These are phyloP conservation scores for Patella pellucida DNA, from an alignment of 2,888 invertebrate genomes.

Conservation along the genomic window DNA sequence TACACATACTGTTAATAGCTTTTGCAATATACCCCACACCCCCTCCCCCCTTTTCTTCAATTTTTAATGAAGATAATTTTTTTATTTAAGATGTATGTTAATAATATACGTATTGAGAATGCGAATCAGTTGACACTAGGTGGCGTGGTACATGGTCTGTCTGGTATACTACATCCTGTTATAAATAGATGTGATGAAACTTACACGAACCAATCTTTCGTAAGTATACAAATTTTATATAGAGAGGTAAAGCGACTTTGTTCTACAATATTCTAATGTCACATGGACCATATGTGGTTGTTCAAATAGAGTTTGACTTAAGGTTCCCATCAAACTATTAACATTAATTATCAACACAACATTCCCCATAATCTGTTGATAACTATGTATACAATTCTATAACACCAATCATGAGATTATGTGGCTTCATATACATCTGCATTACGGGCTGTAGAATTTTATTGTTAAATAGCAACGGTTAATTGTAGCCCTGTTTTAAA, in stretches of 20 bases:
- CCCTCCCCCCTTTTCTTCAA: not conserved
- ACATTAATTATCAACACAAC: no score
- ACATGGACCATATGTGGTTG: not conserved
- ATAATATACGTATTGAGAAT: slow-evolving; percentile 41
- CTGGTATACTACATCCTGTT: slow-evolving; percentile 47
- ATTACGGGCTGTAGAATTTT: no score
- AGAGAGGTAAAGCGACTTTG: not conserved
- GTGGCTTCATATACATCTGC: no score
- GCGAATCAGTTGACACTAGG: slow-evolving; percentile 51
- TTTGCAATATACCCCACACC: no score
- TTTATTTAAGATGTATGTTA: slow-evolving; percentile 47
- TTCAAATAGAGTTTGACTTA: no score
- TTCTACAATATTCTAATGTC: not conserved
- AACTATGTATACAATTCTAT: no score
- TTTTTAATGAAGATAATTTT: not conserved
- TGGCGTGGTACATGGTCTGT: slow-evolving; percentile 55
- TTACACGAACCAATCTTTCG: slow-evolving; percentile 35
- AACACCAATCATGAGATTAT: no score
- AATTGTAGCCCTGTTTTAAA: no score
- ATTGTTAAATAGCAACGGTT: no score
- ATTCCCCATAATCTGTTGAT: no score
- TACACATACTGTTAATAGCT: not conserved
- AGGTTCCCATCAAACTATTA: no score
- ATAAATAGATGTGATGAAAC: slow-evolving; percentile 49
- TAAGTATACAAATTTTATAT: slow-evolving; percentile 33